Evolutionary conservation across 2,888 invertebrate genomes (phyloP).

Genomic region (Frankliniella intonsa): DNA sequence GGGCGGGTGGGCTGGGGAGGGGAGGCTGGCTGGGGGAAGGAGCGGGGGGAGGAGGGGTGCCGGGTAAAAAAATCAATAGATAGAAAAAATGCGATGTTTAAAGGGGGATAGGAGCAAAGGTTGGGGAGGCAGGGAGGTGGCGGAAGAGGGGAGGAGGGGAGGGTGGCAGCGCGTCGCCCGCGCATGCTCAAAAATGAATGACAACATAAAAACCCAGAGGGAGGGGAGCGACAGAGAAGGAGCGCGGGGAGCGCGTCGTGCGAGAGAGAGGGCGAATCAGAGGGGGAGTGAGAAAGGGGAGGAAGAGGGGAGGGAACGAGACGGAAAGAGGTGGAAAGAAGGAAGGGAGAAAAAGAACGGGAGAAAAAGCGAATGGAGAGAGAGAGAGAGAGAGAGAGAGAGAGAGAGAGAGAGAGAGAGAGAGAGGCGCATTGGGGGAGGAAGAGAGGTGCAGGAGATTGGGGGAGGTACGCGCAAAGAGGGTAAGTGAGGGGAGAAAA

Average conservation of each 20-base stretch:
- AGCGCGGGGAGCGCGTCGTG: neutral
- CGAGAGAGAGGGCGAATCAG: neutral
- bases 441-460: neutral
- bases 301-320: neutral
- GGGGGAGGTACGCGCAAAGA: slow-evolving; percentile 11
- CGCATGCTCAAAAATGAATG: slow-evolving; percentile 26
- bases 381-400: neutral
- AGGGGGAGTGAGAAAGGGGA: neutral
- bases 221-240: neutral
- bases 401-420: slow-evolving; percentile 14
- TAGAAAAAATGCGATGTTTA: slow-evolving; percentile 25
- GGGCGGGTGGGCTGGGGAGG: slow-evolving; percentile 32
- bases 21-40: slow-evolving; percentile 30
- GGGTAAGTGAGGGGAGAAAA: slow-evolving; percentile 16
- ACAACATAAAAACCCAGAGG: slow-evolving; percentile 10
- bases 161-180: slow-evolving; percentile 7
- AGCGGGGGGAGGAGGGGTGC: slow-evolving; percentile 34
- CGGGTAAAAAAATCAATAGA: slow-evolving; percentile 27
- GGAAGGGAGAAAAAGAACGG: neutral
- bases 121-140: neutral
- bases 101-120: slow-evolving; percentile 19
- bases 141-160: too few species aligned
- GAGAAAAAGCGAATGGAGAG: neutral
- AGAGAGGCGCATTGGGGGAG: neutral
- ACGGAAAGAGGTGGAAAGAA: neutral